phyloP scores from a whole-genome alignment of 2,888 invertebrate genomes.

The Lycaena phlaeas region DNA sequence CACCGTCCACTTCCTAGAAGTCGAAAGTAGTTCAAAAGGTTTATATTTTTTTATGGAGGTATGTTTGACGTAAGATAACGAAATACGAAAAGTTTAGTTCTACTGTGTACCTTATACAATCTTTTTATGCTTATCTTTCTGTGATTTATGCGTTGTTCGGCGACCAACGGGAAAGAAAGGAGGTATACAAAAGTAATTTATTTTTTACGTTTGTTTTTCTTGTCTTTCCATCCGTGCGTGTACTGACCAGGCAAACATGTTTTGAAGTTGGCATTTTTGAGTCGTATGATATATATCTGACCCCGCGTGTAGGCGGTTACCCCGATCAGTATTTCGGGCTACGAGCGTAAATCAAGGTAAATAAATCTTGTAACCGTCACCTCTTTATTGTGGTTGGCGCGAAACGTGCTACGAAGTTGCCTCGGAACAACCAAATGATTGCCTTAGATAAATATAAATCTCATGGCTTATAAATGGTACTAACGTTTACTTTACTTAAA shows the following conservation, averaged over 20 bases:
- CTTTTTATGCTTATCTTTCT: constrained; percentile 73
- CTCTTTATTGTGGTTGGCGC: constrained; percentile 25
- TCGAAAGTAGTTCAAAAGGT: constrained; percentile 32
- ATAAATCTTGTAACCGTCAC: constrained; percentile 27
- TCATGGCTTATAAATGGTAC: constrained; percentile 4
- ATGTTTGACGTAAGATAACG: constrained; percentile 61
- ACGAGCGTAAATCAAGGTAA: constrained; percentile 49
- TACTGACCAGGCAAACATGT: constrained; percentile 66
- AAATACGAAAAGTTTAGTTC: constrained; percentile 69
- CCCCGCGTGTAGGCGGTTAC: constrained; percentile 65
- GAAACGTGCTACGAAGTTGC: constrained; percentile 13
- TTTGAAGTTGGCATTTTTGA: constrained; percentile 72
- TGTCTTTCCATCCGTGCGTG: constrained; percentile 65
- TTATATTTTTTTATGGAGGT: constrained; percentile 44
- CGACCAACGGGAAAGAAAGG: constrained; percentile 70
- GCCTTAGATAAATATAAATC: constrained; percentile 10
- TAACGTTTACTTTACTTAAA: too few species aligned
- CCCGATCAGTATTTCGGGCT: constrained; percentile 65
- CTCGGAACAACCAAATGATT: constrained; percentile 15
- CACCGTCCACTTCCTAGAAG: constrained; percentile 59
- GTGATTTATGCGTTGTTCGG: constrained; percentile 70
- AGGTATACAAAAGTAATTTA: constrained; percentile 72
- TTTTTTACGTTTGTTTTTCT: constrained; percentile 72
- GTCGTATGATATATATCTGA: constrained; percentile 65
- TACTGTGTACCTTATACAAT: constrained; percentile 71